Evolutionary conservation across 2,888 invertebrate species (phyloP).

Genomic region (Hyposoter dolosus): DNA sequence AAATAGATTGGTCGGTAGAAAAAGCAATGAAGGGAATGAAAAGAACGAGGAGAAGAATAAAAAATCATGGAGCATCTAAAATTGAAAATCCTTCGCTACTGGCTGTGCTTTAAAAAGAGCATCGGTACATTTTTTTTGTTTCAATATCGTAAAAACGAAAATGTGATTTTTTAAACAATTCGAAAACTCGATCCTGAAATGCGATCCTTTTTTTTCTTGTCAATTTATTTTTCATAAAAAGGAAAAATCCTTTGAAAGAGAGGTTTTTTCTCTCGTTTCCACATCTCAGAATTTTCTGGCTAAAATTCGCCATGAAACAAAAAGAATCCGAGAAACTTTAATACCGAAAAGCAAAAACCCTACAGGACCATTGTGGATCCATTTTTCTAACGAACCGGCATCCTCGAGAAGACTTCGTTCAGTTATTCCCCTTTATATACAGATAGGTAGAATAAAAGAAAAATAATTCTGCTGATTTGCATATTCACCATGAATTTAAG

Average conservation of each 20-base stretch:
- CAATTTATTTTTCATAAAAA: neutral
- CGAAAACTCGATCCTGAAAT: neutral
- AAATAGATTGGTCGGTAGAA: constrained; percentile 37
- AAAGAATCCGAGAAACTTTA: constrained; percentile 66
- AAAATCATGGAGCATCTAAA: neutral
- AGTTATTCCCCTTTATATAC: constrained; percentile 8
- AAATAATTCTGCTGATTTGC: constrained; percentile 64
- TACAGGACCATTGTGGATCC: constrained; percentile 58
- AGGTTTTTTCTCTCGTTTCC: constrained; percentile 4
- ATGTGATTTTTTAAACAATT: neutral
- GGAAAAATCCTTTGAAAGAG: constrained; percentile 5
- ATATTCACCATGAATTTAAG: constrained; percentile 67
- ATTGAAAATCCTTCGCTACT: too few species aligned
- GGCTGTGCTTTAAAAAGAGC: neutral
- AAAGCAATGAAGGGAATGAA: neutral
- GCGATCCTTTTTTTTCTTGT: neutral
- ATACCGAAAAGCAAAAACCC: constrained; percentile 63
- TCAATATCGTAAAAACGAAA: neutral
- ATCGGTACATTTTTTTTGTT: neutral
- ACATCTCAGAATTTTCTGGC: constrained; percentile 4
- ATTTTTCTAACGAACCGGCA: constrained; percentile 69
- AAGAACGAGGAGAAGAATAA: constrained; percentile 13
- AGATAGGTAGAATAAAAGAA: constrained; percentile 11
- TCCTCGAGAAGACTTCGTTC: constrained; percentile 38
- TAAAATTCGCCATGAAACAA: constrained; percentile 35